Conservation (phyloP, 1,140 invertebrate genomes). For the Penaeus vannamei region DNA sequence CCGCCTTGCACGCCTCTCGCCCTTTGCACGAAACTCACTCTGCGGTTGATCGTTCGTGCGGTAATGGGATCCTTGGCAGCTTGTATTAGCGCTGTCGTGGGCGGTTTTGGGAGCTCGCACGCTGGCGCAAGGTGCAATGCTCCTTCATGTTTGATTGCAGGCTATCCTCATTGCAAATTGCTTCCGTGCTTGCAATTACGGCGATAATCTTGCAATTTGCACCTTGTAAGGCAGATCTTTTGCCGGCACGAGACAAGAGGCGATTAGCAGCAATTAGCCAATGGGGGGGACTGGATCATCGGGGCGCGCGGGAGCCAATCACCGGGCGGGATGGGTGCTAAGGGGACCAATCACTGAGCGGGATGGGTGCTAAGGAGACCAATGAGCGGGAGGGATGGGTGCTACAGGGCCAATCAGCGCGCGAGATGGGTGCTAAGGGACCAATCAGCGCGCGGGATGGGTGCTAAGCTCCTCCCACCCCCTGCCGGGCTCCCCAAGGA, state of each 20-base stretch:
- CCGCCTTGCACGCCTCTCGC: background rate
- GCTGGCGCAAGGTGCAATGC: background rate
- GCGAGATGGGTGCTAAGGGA: slow-evolving; percentile 37
- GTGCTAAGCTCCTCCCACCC: slow-evolving; percentile 63
- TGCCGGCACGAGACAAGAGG: slow-evolving; percentile 53
- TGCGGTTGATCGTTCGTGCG: slow-evolving; percentile 5
- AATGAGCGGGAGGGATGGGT: slow-evolving; percentile 41
- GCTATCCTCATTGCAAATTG: slow-evolving; percentile 3
- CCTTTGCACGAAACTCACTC: background rate
- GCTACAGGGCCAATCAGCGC: slow-evolving; percentile 45
- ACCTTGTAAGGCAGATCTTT: slow-evolving; percentile 56
- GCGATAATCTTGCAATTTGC: slow-evolving; percentile 44
- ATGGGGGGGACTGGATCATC: slow-evolving; percentile 32
- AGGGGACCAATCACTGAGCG: slow-evolving; percentile 49
- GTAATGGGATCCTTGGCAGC: slow-evolving; percentile 10
- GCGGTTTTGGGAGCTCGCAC: background rate
- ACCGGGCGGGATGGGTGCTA: background rate
- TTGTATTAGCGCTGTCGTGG: slow-evolving; percentile 4
- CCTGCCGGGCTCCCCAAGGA: slow-evolving; percentile 60
- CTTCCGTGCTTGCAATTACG: background rate
- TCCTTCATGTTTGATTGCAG: background rate
- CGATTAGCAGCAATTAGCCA: slow-evolving; percentile 51
- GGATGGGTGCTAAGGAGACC: slow-evolving; percentile 54
- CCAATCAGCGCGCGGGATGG: slow-evolving; percentile 55
- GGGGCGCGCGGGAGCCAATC: too few species aligned